These are phyloP conservation scores for Xestia xanthographa DNA, from an alignment of 2,888 invertebrate species.

Conservation along the genomic window DNA sequence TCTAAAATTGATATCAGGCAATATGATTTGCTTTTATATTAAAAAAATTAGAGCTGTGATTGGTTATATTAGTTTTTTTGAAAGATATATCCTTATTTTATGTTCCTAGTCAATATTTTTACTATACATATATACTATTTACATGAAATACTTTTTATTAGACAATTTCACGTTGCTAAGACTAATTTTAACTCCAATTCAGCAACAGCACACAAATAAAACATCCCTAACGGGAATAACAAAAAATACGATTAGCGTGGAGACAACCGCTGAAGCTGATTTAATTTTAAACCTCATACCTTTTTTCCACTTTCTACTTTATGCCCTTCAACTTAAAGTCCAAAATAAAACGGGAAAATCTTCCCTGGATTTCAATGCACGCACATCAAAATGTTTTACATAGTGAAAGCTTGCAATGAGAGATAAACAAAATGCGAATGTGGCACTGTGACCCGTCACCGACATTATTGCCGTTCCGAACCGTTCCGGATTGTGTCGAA, in stretches of 20 bases:
- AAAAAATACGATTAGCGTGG: conserved; percentile 82
- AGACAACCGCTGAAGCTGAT: conserved; percentile 78
- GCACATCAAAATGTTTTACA: conserved; percentile 74
- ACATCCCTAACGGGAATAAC: conserved; percentile 72
- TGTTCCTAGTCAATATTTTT: too few species aligned
- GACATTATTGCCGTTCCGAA: conserved; percentile 58
- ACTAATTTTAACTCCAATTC: conserved; percentile 36
- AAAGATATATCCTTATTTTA: neutral
- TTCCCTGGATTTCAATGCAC: conserved; percentile 58
- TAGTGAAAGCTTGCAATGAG: conserved; percentile 78
- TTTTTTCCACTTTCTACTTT: conserved; percentile 60
- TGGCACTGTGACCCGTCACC: conserved; percentile 71
- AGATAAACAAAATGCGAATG: conserved; percentile 72
- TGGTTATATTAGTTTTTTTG: neutral
- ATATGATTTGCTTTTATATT: too few species aligned
- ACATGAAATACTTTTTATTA: neutral
- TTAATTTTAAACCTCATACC: conserved; percentile 76
- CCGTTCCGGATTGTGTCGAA: conserved; percentile 55
- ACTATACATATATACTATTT: neutral
- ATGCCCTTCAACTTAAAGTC: conserved; percentile 35
- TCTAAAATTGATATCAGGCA: neutral
- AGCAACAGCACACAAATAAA: conserved; percentile 57
- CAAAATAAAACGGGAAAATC: conserved; percentile 39
- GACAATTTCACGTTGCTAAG: conserved; percentile 10
- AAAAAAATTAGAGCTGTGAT: too few species aligned